Evolutionary conservation across 92 coral and sea anemone species (phyloP).

Genomic region (Porites cylindrica): DNA sequence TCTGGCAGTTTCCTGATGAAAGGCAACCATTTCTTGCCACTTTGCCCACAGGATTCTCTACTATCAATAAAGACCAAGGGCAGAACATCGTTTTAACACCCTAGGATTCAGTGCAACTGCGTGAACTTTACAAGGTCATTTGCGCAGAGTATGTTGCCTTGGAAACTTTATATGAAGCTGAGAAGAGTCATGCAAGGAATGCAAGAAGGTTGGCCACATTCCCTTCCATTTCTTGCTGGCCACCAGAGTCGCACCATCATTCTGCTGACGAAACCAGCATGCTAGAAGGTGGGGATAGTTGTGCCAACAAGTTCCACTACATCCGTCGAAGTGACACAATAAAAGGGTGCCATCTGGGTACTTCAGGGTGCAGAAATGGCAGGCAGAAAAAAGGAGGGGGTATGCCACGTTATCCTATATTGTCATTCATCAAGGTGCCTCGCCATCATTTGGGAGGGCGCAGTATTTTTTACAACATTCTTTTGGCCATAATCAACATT

Average conservation of each 20-base stretch:
- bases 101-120: not conserved
- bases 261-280: constrained; percentile 17
- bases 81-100: constrained; percentile 10
- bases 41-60: too few relatives aligned
- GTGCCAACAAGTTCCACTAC: constrained; percentile 6
- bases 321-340: not conserved
- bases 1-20: too few relatives aligned
- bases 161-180: constrained; percentile 23
- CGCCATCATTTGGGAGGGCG: constrained; percentile 38
- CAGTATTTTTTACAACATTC: constrained; percentile 33
- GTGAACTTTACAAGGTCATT: not conserved
- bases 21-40: too few relatives aligned
- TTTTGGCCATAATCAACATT: constrained; percentile 1
- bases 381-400: constrained; percentile 27
- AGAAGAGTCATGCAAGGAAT: constrained; percentile 19
- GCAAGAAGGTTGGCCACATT: constrained; percentile 26
- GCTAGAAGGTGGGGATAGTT: constrained; percentile 21
- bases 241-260: constrained; percentile 25
- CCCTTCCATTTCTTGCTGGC: constrained; percentile 38
- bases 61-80: constrained; percentile 18
- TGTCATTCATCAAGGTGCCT: not conserved
- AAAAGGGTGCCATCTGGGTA: constrained; percentile 30
- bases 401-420: not conserved
- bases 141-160: not conserved
- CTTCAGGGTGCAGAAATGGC: constrained; percentile 33